These are phyloP conservation scores for Panulirus ornatus DNA, from an alignment of 1,140 invertebrate species.

Conservation along the genomic window DNA sequence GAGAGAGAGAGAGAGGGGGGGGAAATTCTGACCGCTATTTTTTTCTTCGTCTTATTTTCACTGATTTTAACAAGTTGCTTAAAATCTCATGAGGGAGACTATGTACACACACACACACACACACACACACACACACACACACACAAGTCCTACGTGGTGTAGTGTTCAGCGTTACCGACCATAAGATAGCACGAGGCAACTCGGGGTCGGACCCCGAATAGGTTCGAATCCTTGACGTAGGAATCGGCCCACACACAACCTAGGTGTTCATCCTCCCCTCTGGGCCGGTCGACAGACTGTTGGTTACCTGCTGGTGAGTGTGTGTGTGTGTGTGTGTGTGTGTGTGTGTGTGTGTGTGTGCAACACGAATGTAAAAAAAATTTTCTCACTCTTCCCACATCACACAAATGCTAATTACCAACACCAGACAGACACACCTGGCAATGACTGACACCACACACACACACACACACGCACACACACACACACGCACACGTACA, in stretches of 20 bases:
- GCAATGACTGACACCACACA: no score
- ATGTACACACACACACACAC: not conserved
- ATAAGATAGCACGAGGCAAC: not conserved
- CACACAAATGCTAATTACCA: no score
- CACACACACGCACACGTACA: no score
- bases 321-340: not conserved
- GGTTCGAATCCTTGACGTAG: not conserved
- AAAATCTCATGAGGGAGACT: not conserved
- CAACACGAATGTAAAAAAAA: not conserved
- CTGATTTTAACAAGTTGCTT: not conserved
- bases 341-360: not conserved
- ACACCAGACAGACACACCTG: no score
- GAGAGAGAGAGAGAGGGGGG: slow-evolving; percentile 10
- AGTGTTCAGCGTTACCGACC: not conserved
- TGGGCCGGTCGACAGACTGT: not conserved
- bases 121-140: not conserved
- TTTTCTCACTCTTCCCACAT: not conserved
- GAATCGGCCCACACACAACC: not conserved
- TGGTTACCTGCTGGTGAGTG: not conserved
- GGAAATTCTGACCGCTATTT: not conserved
- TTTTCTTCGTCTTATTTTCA: not conserved
- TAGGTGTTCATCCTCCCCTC: not conserved
- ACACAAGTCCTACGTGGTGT: not conserved
- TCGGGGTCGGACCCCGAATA: not conserved
- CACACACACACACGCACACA: no score